Evolutionary conservation across 2,888 invertebrate genomes (phyloP).

Genomic region (Microchrysa polita): DNA sequence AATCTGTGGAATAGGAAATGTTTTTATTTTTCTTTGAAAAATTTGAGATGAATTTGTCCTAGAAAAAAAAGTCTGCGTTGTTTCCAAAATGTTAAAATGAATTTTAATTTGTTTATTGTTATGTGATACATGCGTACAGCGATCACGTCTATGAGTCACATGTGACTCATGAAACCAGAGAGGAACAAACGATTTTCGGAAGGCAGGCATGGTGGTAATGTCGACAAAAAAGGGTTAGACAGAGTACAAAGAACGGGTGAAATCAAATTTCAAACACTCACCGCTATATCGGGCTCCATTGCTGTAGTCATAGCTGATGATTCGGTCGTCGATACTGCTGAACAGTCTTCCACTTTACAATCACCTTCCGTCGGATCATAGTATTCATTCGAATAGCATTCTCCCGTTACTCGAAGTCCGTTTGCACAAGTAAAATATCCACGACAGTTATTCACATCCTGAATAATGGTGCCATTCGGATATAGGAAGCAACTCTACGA

Average conservation of each 20-base stretch:
- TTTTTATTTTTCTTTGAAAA: background rate
- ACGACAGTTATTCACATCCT: constrained; percentile 9
- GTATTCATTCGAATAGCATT: background rate
- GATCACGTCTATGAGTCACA: no score
- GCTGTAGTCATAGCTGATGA: background rate
- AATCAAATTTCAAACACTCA: no score
- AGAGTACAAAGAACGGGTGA: no score
- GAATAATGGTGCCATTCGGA: constrained; percentile 24
- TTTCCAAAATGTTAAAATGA: no score
- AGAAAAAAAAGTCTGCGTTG: no score
- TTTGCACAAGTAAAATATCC: constrained; percentile 22
- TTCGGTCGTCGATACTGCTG: background rate
- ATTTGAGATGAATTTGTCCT: background rate
- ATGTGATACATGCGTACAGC: no score
- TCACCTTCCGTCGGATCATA: background rate
- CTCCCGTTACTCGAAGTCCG: background rate
- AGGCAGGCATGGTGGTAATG: no score
- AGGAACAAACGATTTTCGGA: no score
- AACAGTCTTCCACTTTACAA: background rate
- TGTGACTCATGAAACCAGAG: no score
- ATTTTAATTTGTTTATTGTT: no score
- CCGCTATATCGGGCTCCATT: background rate
- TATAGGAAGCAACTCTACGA: background rate
- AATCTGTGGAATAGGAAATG: constrained; percentile 23
- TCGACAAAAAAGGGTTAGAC: no score